phyloP scores from a whole-genome alignment of 92 coral and sea anemone species.

The Palythoa grandis region DNA sequence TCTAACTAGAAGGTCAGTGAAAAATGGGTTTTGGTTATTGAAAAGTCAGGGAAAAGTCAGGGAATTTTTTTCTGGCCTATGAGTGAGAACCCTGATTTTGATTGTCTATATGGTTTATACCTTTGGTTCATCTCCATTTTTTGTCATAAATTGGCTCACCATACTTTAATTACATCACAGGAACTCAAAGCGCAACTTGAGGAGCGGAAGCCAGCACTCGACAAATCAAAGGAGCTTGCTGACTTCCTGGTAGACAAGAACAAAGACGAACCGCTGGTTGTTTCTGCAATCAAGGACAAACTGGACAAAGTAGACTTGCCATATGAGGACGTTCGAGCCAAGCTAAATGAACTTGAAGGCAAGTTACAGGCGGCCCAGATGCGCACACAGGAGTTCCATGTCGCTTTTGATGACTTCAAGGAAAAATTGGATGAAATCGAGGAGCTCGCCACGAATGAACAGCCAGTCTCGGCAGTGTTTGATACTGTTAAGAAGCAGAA shows the following conservation, averaged over 20 bases:
- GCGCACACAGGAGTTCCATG: constrained; percentile 92
- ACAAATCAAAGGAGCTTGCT: constrained; percentile 78
- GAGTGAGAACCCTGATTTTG: too few species aligned
- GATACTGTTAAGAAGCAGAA: constrained; percentile 88
- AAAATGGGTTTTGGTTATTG: too few species aligned
- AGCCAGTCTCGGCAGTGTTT: constrained; percentile 93
- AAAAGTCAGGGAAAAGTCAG: too few species aligned
- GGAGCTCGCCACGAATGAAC: constrained; percentile 60
- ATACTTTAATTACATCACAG: constrained; percentile 34
- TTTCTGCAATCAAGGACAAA: constrained; percentile 86
- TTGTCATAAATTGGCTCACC: neutral
- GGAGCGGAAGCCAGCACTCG: constrained; percentile 79
- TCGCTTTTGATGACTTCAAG: constrained; percentile 77
- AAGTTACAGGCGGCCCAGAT: constrained; percentile 91
- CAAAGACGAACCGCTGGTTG: constrained; percentile 89
- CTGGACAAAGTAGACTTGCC: constrained; percentile 86
- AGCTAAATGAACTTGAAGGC: constrained; percentile 76
- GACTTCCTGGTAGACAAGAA: constrained; percentile 82
- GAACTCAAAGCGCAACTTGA: constrained; percentile 81
- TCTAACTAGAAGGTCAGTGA: too few species aligned
- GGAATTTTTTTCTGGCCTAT: too few species aligned
- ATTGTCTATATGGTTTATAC: too few species aligned
- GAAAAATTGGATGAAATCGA: constrained; percentile 85
- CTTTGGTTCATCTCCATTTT: neutral
- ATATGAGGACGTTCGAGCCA: constrained; percentile 77